A percentile compares a stretch with the other conserved stretches of the same genome.
These are phyloP conservation scores for Hippopotamyrus pictus DNA, from an alignment of 2,797 vertebrate species.

Conservation along the genomic window DNA sequence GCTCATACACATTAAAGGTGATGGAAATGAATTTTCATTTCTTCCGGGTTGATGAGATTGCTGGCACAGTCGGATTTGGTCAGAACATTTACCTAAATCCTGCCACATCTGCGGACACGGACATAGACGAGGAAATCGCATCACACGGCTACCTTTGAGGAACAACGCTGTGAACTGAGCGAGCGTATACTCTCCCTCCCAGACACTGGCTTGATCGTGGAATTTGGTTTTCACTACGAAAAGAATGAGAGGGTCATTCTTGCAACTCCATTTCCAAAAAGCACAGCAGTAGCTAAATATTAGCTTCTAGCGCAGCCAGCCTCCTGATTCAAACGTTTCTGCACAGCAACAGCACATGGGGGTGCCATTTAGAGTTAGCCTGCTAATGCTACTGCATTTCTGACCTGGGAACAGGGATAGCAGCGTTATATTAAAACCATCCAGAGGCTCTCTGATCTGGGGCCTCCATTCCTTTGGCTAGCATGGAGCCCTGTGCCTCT, in stretches of 20 bases:
- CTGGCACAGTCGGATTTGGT: not conserved
- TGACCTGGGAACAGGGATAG: not conserved
- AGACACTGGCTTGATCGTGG: not conserved
- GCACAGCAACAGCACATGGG: not conserved
- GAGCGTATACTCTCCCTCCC: not conserved
- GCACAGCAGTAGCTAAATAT: not conserved
- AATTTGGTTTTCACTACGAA: not conserved
- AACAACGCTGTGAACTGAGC: not conserved
- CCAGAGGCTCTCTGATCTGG: not conserved
- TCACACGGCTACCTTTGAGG: not conserved
- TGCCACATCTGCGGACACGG: not conserved
- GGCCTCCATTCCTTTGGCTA: not conserved
- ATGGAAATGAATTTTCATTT: constrained; percentile 9
- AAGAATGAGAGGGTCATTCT: not conserved
- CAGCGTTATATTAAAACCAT: not conserved
- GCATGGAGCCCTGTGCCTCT: not conserved
- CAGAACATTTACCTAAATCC: not conserved
- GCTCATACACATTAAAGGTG: not conserved
- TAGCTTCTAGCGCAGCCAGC: not conserved
- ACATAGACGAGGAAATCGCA: not conserved
- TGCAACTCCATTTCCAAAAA: not conserved
- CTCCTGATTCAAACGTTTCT: not conserved
- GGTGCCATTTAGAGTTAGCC: not conserved
- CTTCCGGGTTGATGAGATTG: not conserved
- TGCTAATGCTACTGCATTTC: not conserved